A percentile compares a stretch with the other conserved stretches of the same genome.
These are phyloP conservation scores for Agapostemon virescens DNA, from an alignment of 2,888 invertebrate species.

Conservation along the genomic window DNA sequence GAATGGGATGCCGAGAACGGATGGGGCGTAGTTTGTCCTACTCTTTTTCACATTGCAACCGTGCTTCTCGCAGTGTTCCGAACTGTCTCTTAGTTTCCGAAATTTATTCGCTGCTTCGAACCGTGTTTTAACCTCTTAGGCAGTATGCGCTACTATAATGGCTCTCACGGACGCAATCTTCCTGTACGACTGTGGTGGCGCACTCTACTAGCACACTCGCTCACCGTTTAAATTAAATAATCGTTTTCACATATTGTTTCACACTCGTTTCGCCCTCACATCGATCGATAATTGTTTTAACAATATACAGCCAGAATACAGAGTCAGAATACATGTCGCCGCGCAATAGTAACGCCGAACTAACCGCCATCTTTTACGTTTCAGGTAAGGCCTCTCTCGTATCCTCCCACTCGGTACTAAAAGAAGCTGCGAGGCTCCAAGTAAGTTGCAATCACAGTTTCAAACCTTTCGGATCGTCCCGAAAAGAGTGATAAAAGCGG, in stretches of 20 bases:
- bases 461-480: neutral
- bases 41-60: neutral
- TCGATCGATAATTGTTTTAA: too few relatives aligned
- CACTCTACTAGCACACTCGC: too few relatives aligned
- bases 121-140: too few relatives aligned
- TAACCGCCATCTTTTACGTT: neutral
- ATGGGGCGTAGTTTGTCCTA: neutral
- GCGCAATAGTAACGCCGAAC: neutral
- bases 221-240: too few relatives aligned
- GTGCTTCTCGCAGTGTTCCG: neutral
- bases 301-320: too few relatives aligned
- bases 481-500: neutral
- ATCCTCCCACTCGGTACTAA: neutral
- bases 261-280: too few relatives aligned
- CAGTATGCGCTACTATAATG: too few relatives aligned
- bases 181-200: too few relatives aligned
- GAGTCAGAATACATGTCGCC: too few relatives aligned
- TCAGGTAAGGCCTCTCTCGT: neutral
- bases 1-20: neutral
- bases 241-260: too few relatives aligned
- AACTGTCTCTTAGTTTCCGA: neutral
- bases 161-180: too few relatives aligned
- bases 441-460: slow-evolving; percentile 12
- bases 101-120: too few relatives aligned
- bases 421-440: neutral